Conservation (phyloP, 2,113 vertebrate genomes). For the Procavia capensis region DNA sequence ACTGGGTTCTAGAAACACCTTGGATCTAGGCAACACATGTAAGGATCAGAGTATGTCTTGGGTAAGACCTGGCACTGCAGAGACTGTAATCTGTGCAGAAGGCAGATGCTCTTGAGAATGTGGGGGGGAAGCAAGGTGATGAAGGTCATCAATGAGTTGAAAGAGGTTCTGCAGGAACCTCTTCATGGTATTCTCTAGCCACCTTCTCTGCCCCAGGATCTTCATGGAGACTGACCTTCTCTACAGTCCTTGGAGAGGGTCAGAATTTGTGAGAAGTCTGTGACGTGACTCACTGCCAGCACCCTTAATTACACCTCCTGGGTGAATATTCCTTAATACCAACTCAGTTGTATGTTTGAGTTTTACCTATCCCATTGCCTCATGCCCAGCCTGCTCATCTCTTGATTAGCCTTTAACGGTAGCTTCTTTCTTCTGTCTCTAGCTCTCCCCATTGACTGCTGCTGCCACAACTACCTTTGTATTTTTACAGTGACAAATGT, state of each 20-base stretch:
- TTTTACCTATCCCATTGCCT: rapidly evolving
- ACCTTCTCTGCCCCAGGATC: not conserved
- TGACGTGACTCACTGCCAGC: not conserved
- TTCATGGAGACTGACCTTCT: not conserved
- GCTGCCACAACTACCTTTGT: not conserved
- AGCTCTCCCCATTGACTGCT: not conserved
- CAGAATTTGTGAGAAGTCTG: not conserved
- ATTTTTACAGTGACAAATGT: not conserved
- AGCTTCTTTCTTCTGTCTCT: not conserved
- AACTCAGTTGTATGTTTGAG: not conserved
- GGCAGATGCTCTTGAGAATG: not conserved
- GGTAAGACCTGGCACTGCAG: not conserved
- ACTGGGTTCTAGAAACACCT: not conserved
- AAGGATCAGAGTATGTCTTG: not conserved
- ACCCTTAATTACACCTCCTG: not conserved
- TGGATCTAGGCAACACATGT: not conserved
- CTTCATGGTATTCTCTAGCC: not conserved
- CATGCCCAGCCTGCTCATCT: not conserved
- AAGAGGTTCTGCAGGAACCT: not conserved
- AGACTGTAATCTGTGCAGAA: not conserved
- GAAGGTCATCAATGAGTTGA: not conserved
- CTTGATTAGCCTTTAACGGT: not conserved
- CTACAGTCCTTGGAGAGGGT: not conserved
- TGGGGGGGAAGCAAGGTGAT: not conserved
- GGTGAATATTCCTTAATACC: not conserved